A percentile compares a stretch with the other conserved stretches of the same genome.
phyloP scores from a whole-genome alignment of 2,113 vertebrate species.

The Todiramphus saurophagus region DNA sequence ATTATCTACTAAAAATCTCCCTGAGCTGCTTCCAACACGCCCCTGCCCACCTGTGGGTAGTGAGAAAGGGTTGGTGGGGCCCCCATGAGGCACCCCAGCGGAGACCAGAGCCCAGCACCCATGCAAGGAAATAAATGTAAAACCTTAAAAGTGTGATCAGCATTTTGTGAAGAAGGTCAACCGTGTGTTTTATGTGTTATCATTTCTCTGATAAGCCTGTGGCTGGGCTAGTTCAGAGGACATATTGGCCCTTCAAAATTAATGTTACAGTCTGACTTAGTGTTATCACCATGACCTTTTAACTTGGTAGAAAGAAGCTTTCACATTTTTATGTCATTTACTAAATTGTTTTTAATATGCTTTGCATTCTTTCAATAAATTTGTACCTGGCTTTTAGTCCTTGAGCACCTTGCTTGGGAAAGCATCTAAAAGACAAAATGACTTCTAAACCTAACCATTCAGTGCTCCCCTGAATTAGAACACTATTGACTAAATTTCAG shows the following conservation, averaged over 20 bases:
- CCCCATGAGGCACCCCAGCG: rapidly evolving
- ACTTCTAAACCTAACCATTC: background rate
- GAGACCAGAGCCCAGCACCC: background rate
- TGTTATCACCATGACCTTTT: rapidly evolving
- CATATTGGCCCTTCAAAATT: background rate
- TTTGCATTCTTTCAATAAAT: background rate
- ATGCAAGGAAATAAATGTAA: background rate
- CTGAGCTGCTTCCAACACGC: background rate
- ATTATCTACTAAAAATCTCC: background rate
- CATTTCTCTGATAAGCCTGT: background rate
- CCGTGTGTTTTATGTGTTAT: background rate
- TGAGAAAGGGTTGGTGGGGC: background rate
- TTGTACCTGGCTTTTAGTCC: background rate
- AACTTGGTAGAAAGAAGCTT: background rate
- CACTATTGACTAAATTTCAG: background rate
- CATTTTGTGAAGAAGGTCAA: background rate
- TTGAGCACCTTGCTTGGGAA: background rate
- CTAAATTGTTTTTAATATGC: background rate
- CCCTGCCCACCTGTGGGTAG: background rate
- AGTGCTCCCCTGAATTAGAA: background rate
- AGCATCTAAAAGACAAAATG: background rate
- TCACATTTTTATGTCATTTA: background rate
- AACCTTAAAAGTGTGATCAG: background rate
- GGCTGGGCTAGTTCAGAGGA: background rate
- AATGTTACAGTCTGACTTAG: background rate